Percentiles rank a stretch among this genome's conserved stretches.
Conservation (phyloP, 92 coral and sea anemone species). For the Meandrina meandrites region DNA sequence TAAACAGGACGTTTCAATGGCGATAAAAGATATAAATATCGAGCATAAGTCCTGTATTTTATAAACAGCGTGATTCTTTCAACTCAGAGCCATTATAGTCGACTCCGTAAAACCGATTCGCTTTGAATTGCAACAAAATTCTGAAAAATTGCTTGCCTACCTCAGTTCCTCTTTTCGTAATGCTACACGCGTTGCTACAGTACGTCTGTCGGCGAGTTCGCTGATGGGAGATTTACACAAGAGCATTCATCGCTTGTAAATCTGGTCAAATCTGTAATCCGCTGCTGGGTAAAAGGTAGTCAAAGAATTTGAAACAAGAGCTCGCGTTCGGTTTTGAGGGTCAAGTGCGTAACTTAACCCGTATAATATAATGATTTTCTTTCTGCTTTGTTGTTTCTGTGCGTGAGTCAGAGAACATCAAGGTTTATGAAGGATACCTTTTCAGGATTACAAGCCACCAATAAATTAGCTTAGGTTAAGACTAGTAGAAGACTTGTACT, state of each 20-base stretch:
- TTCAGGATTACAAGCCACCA: no score
- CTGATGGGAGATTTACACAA: not conserved
- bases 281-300: not conserved
- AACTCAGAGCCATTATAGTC: not conserved
- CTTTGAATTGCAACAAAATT: not conserved
- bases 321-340: not conserved
- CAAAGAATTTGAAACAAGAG: conserved; percentile 12
- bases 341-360: not conserved
- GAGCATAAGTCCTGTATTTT: not conserved
- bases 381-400: no score
- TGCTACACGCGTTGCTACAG: not conserved
- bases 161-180: not conserved
- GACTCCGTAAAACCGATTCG: not conserved
- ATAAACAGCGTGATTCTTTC: not conserved
- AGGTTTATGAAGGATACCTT: no score
- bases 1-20: not conserved
- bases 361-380: not conserved
- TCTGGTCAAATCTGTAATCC: not conserved
- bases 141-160: not conserved
- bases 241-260: not conserved
- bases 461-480: no score
- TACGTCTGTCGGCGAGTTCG: not conserved
- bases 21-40: not conserved
- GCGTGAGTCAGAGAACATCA: no score
- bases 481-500: no score